phyloP scores from a whole-genome alignment of 2,888 invertebrate species.

The Hydraecia micacea region DNA sequence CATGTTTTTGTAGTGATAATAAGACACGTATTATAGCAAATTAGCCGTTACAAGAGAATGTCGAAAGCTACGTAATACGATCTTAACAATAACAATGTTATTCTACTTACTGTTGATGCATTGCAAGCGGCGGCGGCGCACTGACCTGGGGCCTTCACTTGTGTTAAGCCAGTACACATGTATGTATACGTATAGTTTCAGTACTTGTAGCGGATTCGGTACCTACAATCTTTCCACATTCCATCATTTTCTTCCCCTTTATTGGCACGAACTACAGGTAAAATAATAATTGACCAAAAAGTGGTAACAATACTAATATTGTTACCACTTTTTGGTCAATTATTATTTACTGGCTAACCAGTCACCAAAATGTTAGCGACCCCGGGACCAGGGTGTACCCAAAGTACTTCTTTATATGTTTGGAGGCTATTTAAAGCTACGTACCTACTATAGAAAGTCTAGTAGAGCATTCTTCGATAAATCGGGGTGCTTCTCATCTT shows the following conservation, averaged over 20 bases:
- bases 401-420: neutral
- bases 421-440: neutral
- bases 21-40: conserved; percentile 7
- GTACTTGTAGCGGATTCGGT: neutral
- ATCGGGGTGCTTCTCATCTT: conserved; percentile 9
- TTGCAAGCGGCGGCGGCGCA: conserved; percentile 19
- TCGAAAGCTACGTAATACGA: conserved; percentile 53
- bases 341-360: too few species aligned
- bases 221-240: neutral
- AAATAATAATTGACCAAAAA: neutral
- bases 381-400: too few species aligned
- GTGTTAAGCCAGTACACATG: conserved; percentile 20
- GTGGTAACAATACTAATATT: too few species aligned
- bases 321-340: too few species aligned
- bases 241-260: neutral
- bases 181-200: neutral
- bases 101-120: conserved; percentile 16
- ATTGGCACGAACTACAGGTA: neutral
- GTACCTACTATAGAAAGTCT: neutral
- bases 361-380: too few species aligned
- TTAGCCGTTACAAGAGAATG: conserved; percentile 38
- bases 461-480: neutral
- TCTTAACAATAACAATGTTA: conserved; percentile 54
- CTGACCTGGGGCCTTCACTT: conserved; percentile 39
- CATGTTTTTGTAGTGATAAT: neutral